A percentile compares a stretch with the other conserved stretches of the same genome.
phyloP scores from a whole-genome alignment of 92 coral and sea anemone genomes.

The Scolanthus callimorphus region DNA sequence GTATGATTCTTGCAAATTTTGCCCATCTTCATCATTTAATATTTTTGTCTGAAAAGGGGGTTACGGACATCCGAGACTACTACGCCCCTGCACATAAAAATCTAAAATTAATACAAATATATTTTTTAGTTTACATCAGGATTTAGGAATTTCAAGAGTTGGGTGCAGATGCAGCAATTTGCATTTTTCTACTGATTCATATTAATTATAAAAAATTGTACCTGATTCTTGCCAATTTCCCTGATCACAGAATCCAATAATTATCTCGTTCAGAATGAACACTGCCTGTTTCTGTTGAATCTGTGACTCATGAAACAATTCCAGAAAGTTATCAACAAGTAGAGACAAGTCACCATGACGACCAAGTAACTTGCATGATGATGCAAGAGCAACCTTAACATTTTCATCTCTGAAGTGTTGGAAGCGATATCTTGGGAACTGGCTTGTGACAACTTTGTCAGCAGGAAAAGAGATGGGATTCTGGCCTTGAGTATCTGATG shows the following conservation, averaged over 20 bases:
- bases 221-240: no score
- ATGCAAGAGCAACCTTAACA: constrained; percentile 49
- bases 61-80: no score
- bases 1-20: no score
- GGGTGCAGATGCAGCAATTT: no score
- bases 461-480: constrained; percentile 54
- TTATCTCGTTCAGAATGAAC: constrained; percentile 71
- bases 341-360: constrained; percentile 72
- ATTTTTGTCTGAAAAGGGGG: no score
- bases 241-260: constrained; percentile 39
- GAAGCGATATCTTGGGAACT: constrained; percentile 76
- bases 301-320: constrained; percentile 78
- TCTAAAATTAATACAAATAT: no score
- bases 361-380: constrained; percentile 75
- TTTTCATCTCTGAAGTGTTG: constrained; percentile 82
- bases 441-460: constrained; percentile 32
- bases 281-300: constrained; percentile 80
- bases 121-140: no score
- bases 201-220: no score
- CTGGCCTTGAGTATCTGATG: constrained; percentile 54
- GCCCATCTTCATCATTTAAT: no score
- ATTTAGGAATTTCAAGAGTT: no score
- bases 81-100: no score
- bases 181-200: no score
- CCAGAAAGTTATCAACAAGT: constrained; percentile 82